phyloP scores from a whole-genome alignment of 2,113 vertebrate species.

The Corythoichthys intestinalis region DNA sequence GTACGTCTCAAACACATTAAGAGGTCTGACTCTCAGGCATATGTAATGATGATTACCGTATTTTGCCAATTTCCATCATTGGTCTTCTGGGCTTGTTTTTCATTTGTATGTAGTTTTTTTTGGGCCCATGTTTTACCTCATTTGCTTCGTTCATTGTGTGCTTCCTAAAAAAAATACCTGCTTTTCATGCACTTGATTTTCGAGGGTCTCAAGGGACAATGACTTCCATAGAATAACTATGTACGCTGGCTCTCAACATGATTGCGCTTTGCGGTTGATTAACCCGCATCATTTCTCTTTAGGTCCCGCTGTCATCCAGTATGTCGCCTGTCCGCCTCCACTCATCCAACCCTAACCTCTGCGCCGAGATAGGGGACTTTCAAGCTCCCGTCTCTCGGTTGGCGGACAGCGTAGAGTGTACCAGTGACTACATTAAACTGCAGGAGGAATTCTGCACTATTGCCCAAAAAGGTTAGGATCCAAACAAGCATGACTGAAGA shows the following conservation, averaged over 20 bases:
- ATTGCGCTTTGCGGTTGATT: slow-evolving; percentile 6
- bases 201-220: neutral
- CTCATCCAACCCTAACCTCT: slow-evolving; percentile 97
- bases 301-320: slow-evolving; percentile 92
- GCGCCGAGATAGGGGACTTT: slow-evolving; percentile 87
- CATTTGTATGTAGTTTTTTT: neutral
- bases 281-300: slow-evolving; percentile 21
- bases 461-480: slow-evolving; percentile 91
- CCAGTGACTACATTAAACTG: slow-evolving; percentile 92
- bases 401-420: slow-evolving; percentile 81
- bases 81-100: neutral
- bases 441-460: slow-evolving; percentile 97
- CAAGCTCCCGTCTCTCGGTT: slow-evolving; percentile 82
- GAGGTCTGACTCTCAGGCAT: neutral
- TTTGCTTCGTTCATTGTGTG: slow-evolving; percentile 13
- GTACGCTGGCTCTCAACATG: neutral
- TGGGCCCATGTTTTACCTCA: slow-evolving; percentile 8
- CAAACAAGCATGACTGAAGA: neutral
- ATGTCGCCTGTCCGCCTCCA: slow-evolving; percentile 91
- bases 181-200: slow-evolving; percentile 6
- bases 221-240: neutral
- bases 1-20: slow-evolving; percentile 15
- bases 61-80: neutral
- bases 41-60: no score
- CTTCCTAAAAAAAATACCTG: slow-evolving; percentile 2